These are phyloP conservation scores for Liopterus haemorrhoidalis DNA, from an alignment of 2,888 invertebrate species.

Conservation along the genomic window DNA sequence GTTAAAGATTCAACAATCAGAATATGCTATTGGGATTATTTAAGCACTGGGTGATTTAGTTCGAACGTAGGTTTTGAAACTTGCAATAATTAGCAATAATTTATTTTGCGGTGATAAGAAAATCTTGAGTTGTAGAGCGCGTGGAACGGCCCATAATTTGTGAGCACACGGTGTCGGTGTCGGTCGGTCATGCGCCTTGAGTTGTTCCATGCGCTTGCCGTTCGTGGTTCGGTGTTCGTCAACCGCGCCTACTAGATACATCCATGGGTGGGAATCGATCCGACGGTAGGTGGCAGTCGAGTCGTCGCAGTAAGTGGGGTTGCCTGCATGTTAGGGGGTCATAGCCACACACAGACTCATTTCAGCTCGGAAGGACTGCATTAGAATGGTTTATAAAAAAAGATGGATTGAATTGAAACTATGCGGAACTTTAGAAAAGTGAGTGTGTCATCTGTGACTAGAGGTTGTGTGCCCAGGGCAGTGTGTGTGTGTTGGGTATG, in stretches of 20 bases:
- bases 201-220: too few species aligned
- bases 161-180: too few species aligned
- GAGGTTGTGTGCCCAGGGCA: constrained; percentile 32
- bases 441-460: constrained; percentile 36
- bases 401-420: constrained; percentile 39
- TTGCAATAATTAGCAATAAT: too few species aligned
- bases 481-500: constrained; percentile 15
- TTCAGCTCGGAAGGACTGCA: constrained; percentile 36
- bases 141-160: too few species aligned
- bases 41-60: too few species aligned
- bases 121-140: too few species aligned
- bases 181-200: too few species aligned
- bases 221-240: constrained; percentile 25
- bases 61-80: too few species aligned
- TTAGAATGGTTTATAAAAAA: constrained; percentile 42
- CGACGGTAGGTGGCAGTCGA: constrained; percentile 40
- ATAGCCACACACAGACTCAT: constrained; percentile 39
- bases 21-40: too few species aligned
- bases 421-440: constrained; percentile 39
- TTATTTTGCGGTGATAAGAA: too few species aligned
- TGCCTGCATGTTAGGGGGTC: constrained; percentile 42
- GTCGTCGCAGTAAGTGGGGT: constrained; percentile 44
- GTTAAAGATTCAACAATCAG: too few species aligned
- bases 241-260: constrained; percentile 49
- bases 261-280: constrained; percentile 37